Evolutionary conservation across 2,797 vertebrate species (phyloP).

Genomic region (Gila robusta): DNA sequence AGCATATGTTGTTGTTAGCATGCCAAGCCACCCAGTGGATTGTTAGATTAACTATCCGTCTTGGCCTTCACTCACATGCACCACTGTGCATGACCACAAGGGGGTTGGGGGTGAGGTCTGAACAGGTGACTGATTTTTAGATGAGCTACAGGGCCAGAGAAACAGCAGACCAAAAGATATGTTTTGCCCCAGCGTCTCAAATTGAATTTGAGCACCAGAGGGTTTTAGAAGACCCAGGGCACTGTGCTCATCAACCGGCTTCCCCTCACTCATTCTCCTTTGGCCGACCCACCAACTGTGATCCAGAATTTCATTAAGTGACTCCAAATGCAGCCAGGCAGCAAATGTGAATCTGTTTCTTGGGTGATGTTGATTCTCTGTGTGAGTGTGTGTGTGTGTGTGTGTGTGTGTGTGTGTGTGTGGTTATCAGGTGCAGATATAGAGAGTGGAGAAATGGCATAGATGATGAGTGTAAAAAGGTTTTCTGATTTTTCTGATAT

Average conservation of each 20-base stretch:
- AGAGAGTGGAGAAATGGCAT: slow-evolving; percentile 2
- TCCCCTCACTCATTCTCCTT: neutral
- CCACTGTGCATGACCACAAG: neutral
- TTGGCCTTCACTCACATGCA: neutral
- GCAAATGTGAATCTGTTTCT: neutral
- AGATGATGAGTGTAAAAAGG: slow-evolving; percentile 10
- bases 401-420: no score
- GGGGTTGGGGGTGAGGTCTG: neutral
- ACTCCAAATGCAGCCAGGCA: slow-evolving; percentile 27
- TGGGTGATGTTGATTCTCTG: neutral
- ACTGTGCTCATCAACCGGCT: slow-evolving; percentile 17
- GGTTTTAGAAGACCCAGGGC: slow-evolving; percentile 1
- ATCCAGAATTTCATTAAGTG: slow-evolving; percentile 29
- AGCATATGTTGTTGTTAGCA: slow-evolving; percentile 27
- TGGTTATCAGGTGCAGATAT: neutral
- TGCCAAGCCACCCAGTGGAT: slow-evolving; percentile 19
- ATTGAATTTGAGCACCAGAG: slow-evolving; percentile 19
- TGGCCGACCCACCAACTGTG: slow-evolving; percentile 8
- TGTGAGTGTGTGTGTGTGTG: no score
- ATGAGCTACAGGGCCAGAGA: slow-evolving; percentile 13
- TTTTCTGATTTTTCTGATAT: slow-evolving; percentile 9
- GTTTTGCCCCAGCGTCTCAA: slow-evolving; percentile 5
- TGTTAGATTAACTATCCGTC: slow-evolving; percentile 1
- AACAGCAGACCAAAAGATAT: neutral
- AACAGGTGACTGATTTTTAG: neutral